Evolutionary conservation across 2,113 vertebrate species (phyloP), one percentile per base, ranked within the genome.

Genomic region (Engraulis encrasicolus): DNA sequence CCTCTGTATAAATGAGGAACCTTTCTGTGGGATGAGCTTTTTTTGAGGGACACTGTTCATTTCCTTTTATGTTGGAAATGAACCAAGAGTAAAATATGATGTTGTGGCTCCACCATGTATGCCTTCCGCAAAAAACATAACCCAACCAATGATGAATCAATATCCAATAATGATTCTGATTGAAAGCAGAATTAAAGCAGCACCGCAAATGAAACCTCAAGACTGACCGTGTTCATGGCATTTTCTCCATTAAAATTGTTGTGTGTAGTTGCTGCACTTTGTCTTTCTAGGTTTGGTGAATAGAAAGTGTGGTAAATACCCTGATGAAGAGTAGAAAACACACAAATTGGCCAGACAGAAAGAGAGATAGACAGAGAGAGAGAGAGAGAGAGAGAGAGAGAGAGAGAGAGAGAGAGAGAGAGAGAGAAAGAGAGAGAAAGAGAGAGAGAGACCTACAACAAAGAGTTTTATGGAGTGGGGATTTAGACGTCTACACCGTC

Each of bases 111-210:
- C 54, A 23, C n/a, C 58, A 11, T 23, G 3, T 27, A 66, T 14
- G 1, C 58, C 27, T 15, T 66, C 14, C n/a, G 9, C 27, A 11
- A 6, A 31, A 12, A 66, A 27, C 58, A 66, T 66, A 66, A 66
- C 58, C 27, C 31, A 66, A 66, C 23, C n/a, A 31, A 66, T 23
- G 27, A 66, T 74, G 17, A 23, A 74, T 74, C 31, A 74, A 74
- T 66, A 66, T 31, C 12, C 58, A 74, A 74, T 74, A 74, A 34
- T 74, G 66, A 74, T 74, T n/a, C n/a, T n/a, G n/a, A n/a, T n/a
- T n/a, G n/a, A n/a, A n/a, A n/a, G n/a, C n/a, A n/a, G n/a, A n/a
- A n/a, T n/a, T n/a, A n/a, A n/a, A n/a, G n/a, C n/a, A n/a, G n/a
- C n/a, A n/a, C n/a, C n/a, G n/a, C n/a, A n/a, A n/a, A n/a, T n/a